Conservation (phyloP, 1,140 invertebrate species). For the Nasonia longicornis region DNA sequence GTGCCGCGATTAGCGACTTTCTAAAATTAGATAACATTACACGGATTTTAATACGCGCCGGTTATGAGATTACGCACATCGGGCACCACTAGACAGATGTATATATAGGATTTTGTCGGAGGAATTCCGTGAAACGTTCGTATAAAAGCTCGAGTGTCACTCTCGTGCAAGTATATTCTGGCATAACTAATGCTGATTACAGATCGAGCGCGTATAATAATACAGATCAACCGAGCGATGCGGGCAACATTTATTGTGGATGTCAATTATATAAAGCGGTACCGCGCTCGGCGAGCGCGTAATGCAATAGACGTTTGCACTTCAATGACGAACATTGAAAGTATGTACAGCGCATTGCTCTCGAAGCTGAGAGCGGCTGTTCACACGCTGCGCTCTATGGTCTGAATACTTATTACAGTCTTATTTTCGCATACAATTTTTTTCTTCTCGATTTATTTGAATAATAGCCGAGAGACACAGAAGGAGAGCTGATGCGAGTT, state of each 20-base stretch:
- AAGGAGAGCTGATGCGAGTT: neutral
- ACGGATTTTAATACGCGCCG: neutral
- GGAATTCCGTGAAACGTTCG: no score
- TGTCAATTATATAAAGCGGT: conserved; percentile 23
- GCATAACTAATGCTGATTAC: neutral
- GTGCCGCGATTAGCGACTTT: conserved; percentile 25
- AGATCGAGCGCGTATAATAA: neutral
- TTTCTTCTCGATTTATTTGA: conserved; percentile 5
- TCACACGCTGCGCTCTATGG: conserved; percentile 8
- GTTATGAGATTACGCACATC: neutral
- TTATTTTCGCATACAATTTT: neutral
- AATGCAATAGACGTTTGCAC: neutral
- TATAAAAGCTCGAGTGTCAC: no score
- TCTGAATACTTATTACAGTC: neutral
- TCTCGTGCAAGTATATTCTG: no score
- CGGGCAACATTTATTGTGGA: neutral
- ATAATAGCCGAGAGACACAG: neutral
- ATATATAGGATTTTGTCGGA: neutral
- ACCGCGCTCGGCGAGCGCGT: neutral
- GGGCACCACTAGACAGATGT: neutral
- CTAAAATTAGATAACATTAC: conserved; percentile 28
- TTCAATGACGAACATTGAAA: conserved; percentile 14
- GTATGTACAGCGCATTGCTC: neutral
- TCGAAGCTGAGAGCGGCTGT: neutral
- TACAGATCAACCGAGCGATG: neutral